Evolutionary conservation across 2,888 invertebrate species (phyloP), one percentile per base, ranked within the genome.

Genomic region (Perizoma flavofasciatum): DNA sequence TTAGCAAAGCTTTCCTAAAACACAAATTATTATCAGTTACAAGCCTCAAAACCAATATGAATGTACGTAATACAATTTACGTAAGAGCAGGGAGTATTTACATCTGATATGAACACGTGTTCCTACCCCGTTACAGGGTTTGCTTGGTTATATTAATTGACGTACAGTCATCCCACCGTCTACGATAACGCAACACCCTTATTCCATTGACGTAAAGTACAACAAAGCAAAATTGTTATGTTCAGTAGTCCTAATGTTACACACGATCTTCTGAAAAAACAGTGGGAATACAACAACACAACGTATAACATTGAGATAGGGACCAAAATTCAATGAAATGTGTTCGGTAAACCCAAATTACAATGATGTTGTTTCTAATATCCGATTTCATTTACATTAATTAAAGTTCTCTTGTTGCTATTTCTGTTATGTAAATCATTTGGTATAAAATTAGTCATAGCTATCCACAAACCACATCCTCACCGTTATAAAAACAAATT

Each of bases 141-240:
- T 74, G 79, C 71, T 77, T 85, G 83, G 84, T 85, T 78, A 84
- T 79, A 81, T 86, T 85, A 88, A 88, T 89, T 88, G 86, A 86
- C 78, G 75, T 71, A 76, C 76, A 72, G 67, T 66, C 66, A n/a
- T 44, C 41, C 62, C 50, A 10, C 11, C 7, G 47, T 8, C 9
- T 34, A 22, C 22, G 22, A 22, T 22, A 37, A 37, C 4, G 37
- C 37, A 50, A 5, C 35, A 47, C 32, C 51, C 35, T 61, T 60
- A 53, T 49, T 48, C 22, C 44, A 40, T 41, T 6, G 8, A 3
- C 6, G 37, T 59, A 58, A 32, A 49, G 54, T 51, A 60, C 37
- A 9, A 47, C 52, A 43, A 40, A 46, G 50, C 4, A n/a, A 35
- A 10, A 33, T 33, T 7, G 9, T 39, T 40, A 44, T 3, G 35